Percentiles rank a stretch among this genome's conserved stretches.
phyloP scores from a whole-genome alignment of 2,888 invertebrate genomes.

The Conchocele bisecta region DNA sequence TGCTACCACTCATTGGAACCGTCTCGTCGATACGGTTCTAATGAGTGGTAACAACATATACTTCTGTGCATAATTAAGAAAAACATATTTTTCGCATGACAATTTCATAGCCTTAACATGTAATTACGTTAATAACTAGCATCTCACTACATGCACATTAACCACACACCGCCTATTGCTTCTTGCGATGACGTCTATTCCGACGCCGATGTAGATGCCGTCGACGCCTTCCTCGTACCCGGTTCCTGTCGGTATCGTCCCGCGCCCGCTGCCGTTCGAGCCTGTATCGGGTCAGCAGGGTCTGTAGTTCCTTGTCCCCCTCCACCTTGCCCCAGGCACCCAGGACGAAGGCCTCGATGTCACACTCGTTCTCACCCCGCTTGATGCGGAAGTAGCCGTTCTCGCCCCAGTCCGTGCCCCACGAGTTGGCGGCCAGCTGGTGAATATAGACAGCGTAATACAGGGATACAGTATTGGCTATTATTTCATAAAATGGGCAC shows the following conservation, averaged over 20 bases:
- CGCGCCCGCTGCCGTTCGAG: conserved; percentile 45
- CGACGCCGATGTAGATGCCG: neutral
- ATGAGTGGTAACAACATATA: too few relatives aligned
- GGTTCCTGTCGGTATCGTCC: neutral
- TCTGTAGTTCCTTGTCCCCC: conserved; percentile 57
- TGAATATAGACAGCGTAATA: too few relatives aligned
- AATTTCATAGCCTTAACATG: too few relatives aligned
- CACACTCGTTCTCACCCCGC: conserved; percentile 93
- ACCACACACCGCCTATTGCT: too few relatives aligned
- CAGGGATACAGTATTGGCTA: neutral
- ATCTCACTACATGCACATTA: too few relatives aligned
- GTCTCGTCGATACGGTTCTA: too few relatives aligned
- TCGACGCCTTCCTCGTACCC: neutral
- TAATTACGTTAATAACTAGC: too few relatives aligned
- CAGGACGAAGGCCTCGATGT: conserved; percentile 94
- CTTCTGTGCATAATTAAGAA: too few relatives aligned
- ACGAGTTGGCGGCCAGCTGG: conserved; percentile 96
- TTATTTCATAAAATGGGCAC: neutral
- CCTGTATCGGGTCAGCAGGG: conserved; percentile 35
- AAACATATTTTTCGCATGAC: too few relatives aligned
- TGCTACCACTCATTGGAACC: too few relatives aligned
- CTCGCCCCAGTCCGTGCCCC: conserved; percentile 97
- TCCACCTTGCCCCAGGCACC: conserved; percentile 86
- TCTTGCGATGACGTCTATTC: neutral
- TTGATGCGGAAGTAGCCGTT: conserved; percentile 94